phyloP scores from a whole-genome alignment of 1,140 invertebrate genomes.

The Heliothis subflexa region DNA sequence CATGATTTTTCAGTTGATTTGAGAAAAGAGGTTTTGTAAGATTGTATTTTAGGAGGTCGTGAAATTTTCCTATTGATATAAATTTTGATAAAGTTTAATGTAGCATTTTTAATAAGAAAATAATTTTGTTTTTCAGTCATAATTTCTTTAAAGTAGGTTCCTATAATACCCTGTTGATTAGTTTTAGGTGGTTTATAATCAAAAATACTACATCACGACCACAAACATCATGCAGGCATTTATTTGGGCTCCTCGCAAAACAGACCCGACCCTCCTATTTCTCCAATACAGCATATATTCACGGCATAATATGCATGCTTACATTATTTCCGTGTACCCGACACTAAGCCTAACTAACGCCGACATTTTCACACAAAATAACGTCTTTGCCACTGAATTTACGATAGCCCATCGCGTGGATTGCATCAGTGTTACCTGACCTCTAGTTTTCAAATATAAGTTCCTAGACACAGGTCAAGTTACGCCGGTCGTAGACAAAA shows the following conservation, averaged over 20 bases:
- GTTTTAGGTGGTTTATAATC: no score
- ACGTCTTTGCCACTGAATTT: slow-evolving; percentile 38
- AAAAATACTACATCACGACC: no score
- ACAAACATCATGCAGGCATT: no score
- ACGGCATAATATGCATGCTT: slow-evolving; percentile 12
- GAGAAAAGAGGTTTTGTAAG: no score
- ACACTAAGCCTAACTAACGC: slow-evolving; percentile 38
- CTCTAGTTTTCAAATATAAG: neutral
- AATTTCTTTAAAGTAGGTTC: no score
- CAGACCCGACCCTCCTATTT: neutral
- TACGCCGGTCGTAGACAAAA: neutral
- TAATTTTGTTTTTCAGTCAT: no score
- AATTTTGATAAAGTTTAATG: no score
- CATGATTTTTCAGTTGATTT: neutral
- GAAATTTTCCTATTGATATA: no score
- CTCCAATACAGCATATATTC: neutral
- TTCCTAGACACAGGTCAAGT: neutral
- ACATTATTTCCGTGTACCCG: slow-evolving; percentile 16
- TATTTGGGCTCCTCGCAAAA: neutral
- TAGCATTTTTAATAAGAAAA: no score
- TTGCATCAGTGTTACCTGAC: neutral
- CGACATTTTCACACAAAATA: slow-evolving; percentile 42
- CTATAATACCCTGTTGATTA: no score
- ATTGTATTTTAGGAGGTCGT: no score
- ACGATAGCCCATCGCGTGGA: slow-evolving; percentile 10